phyloP scores from a whole-genome alignment of 2,888 invertebrate genomes.

The Plagiodera versicolora region DNA sequence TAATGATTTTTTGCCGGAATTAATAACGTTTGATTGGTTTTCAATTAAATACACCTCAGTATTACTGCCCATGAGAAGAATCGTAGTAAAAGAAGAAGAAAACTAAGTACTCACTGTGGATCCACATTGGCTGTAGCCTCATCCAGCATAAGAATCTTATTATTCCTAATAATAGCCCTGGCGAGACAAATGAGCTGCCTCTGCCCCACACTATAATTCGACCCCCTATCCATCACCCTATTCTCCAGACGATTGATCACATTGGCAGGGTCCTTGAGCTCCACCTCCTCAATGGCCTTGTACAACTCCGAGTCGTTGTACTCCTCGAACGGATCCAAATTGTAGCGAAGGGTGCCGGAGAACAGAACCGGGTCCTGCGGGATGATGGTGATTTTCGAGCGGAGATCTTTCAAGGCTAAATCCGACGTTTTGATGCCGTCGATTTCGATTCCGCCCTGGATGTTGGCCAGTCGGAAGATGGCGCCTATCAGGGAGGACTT shows the following conservation, averaged over 20 bases:
- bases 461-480: conserved; percentile 73
- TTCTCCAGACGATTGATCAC: conserved; percentile 66
- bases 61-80: no score
- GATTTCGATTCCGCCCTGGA: conserved; percentile 70
- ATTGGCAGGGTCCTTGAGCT: conserved; percentile 69
- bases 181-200: conserved; percentile 88
- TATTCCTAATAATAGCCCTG: conserved; percentile 81
- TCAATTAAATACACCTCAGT: no score
- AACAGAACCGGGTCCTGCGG: conserved; percentile 62
- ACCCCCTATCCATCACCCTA: conserved; percentile 73
- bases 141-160: conserved; percentile 83
- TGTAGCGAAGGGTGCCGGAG: conserved; percentile 67
- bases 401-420: conserved; percentile 60
- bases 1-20: no score
- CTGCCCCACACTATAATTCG: conserved; percentile 88
- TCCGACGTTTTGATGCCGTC: conserved; percentile 66
- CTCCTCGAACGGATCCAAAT: conserved; percentile 74
- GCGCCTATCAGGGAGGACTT: conserved; percentile 79
- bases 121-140: conserved; percentile 94
- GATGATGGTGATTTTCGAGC: conserved; percentile 61
- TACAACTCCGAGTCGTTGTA: conserved; percentile 70
- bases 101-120: conserved; percentile 64
- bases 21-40: no score
- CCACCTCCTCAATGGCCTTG: conserved; percentile 75
- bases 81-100: no score